A percentile compares a stretch with the other conserved stretches of the same genome.
Evolutionary conservation across 1,140 invertebrate genomes (phyloP).

Genomic region (Eciton burchellii): DNA sequence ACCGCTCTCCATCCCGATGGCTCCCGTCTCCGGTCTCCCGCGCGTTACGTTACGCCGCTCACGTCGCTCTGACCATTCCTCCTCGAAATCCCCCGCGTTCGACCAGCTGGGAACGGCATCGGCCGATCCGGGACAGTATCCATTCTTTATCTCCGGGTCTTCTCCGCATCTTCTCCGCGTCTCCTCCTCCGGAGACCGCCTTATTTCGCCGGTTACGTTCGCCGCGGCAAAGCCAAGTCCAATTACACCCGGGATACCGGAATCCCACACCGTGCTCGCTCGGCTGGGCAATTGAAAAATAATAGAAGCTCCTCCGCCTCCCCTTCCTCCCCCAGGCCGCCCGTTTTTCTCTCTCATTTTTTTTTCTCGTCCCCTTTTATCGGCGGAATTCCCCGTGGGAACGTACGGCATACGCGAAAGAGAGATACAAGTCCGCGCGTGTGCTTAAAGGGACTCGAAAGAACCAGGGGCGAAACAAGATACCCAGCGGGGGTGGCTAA

Average conservation of each 20-base stretch:
- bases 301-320: conserved; percentile 78
- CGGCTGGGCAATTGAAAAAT: conserved; percentile 83
- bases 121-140: conserved; percentile 40
- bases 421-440: conserved; percentile 36
- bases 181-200: conserved; percentile 57
- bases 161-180: conserved; percentile 16
- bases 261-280: conserved; percentile 77
- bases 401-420: conserved; percentile 35
- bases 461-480: conserved; percentile 43
- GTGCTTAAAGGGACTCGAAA: conserved; percentile 17
- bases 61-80: conserved; percentile 49
- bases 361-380: conserved; percentile 34
- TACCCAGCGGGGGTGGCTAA: conserved; percentile 1
- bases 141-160: conserved; percentile 52
- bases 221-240: conserved; percentile 78
- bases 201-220: conserved; percentile 74
- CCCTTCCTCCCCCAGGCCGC: conserved; percentile 16
- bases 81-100: conserved; percentile 34
- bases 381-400: conserved; percentile 64
- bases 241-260: conserved; percentile 81
- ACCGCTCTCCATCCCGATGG: conserved; percentile 21
- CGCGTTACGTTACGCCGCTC: conserved; percentile 35
- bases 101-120: not conserved
- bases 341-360: conserved; percentile 1
- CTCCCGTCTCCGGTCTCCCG: not conserved